Evolutionary conservation across 2,888 invertebrate genomes (phyloP).

Genomic region (Stenoptilia bipunctidactyla): DNA sequence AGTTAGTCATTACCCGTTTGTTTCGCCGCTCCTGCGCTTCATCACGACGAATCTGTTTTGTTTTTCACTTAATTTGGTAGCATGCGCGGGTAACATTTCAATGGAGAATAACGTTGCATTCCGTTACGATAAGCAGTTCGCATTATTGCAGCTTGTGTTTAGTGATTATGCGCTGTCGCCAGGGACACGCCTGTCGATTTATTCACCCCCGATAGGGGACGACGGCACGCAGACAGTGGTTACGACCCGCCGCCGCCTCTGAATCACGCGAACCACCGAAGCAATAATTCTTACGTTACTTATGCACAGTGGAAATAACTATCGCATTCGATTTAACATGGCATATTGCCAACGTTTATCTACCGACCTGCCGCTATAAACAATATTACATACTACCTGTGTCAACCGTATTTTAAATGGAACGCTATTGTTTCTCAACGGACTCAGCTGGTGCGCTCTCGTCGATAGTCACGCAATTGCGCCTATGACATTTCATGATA

Average conservation of each 20-base stretch:
- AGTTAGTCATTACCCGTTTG: constrained; percentile 43
- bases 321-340: constrained; percentile 21
- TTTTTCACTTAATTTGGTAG: constrained; percentile 26
- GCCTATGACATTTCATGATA: constrained; percentile 31
- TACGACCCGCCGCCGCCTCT: constrained; percentile 2
- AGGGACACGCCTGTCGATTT: too few species aligned
- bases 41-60: constrained; percentile 26
- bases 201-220: background rate
- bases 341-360: constrained; percentile 32
- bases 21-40: constrained; percentile 32
- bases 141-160: too few species aligned
- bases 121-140: too few species aligned
- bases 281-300: background rate
- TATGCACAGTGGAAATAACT: background rate
- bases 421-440: constrained; percentile 36
- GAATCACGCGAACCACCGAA: constrained; percentile 1
- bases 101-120: too few species aligned
- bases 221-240: background rate
- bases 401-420: constrained; percentile 19
- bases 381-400: constrained; percentile 8
- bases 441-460: constrained; percentile 5
- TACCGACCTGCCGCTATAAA: constrained; percentile 3
- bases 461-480: constrained; percentile 14
- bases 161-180: too few species aligned
- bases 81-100: too few species aligned